These are phyloP conservation scores for Psylliodes chrysocephalus DNA, from an alignment of 2,888 invertebrate species.

Conservation along the genomic window DNA sequence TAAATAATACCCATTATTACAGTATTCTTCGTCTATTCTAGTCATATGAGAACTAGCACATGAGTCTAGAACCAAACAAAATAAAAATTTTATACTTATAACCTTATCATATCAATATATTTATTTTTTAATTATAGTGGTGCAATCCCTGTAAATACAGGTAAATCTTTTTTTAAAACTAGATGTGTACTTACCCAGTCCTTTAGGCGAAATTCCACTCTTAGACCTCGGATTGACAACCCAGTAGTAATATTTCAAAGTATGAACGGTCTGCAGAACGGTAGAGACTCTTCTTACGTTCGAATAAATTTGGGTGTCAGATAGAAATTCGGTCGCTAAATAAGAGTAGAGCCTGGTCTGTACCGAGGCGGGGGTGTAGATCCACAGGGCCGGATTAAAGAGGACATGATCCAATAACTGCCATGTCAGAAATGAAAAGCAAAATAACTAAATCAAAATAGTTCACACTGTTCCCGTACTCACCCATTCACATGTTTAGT, in stretches of 20 bases:
- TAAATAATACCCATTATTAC: no score
- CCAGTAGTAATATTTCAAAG: constrained; percentile 99
- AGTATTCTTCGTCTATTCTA: no score
- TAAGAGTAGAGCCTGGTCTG: constrained; percentile 96
- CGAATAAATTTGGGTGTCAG: constrained; percentile 96
- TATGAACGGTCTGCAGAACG: constrained; percentile 97
- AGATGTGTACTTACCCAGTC: constrained; percentile 83
- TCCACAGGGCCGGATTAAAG: constrained; percentile 99
- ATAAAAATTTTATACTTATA: no score
- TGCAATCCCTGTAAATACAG: no score
- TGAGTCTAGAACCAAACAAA: no score
- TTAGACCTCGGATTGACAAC: constrained; percentile 94
- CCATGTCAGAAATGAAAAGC: constrained; percentile 90
- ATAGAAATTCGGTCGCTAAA: constrained; percentile 97
- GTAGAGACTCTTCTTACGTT: constrained; percentile 97
- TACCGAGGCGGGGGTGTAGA: constrained; percentile 95
- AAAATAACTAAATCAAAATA: constrained; percentile 85
- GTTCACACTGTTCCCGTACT: constrained; percentile 68
- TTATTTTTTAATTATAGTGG: no score
- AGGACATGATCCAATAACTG: constrained; percentile 99
- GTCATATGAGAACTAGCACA: no score
- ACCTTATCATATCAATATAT: no score
- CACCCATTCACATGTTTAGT: constrained; percentile 59
- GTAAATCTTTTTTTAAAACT: no score
- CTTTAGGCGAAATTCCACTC: constrained; percentile 95